Evolutionary conservation across 1,140 invertebrate species (phyloP).

Genomic region (roundworm (Caenorhabditis elegans)): DNA sequence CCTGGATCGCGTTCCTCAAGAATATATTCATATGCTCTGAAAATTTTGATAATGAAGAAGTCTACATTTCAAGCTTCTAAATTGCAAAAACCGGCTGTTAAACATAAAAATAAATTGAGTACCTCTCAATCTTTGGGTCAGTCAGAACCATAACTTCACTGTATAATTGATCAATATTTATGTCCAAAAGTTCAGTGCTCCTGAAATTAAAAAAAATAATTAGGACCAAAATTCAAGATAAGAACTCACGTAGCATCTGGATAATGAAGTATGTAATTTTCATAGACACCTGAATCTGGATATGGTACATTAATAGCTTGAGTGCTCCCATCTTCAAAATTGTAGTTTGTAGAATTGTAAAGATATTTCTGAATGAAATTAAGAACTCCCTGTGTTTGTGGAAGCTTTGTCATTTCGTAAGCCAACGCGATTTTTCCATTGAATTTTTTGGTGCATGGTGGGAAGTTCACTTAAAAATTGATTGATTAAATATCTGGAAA

Average conservation of each 20-base stretch:
- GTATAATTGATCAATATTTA: background rate
- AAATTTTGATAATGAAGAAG: too few relatives aligned
- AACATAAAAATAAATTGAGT: too few relatives aligned
- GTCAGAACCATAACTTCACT: background rate
- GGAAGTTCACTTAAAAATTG: background rate
- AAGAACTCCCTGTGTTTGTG: background rate
- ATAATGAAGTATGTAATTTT: conserved; percentile 8
- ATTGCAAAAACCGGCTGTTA: too few relatives aligned
- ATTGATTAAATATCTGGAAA: background rate
- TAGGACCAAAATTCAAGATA: too few relatives aligned
- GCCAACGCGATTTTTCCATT: background rate
- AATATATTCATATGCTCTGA: background rate
- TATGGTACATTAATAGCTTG: background rate
- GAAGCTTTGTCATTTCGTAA: background rate
- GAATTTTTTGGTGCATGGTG: background rate
- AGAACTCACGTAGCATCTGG: background rate
- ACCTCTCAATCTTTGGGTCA: background rate
- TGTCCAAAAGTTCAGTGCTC: background rate
- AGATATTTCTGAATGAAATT: background rate
- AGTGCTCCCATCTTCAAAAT: background rate
- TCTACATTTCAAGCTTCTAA: too few relatives aligned
- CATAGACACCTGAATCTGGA: background rate
- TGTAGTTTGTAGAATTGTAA: conserved; percentile 1
- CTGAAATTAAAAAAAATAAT: too few relatives aligned
- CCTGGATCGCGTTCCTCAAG: background rate